These are phyloP conservation scores for Thereva unica DNA, from an alignment of 2,888 invertebrate species.

Conservation along the genomic window DNA sequence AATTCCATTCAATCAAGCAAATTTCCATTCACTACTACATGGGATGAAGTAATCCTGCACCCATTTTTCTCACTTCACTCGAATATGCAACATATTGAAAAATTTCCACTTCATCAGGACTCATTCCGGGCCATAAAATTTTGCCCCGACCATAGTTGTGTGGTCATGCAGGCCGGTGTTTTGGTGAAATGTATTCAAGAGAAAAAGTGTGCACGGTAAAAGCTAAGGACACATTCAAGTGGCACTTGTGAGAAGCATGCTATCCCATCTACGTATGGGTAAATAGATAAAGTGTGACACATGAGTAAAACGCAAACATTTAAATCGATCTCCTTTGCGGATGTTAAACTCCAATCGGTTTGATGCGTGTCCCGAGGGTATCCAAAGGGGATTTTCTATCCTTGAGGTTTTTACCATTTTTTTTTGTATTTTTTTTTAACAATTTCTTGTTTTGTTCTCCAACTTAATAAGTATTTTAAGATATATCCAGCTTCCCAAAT, in stretches of 20 bases:
- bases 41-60: conserved; percentile 19
- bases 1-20: too few relatives aligned
- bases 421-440: too few relatives aligned
- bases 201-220: conserved; percentile 11
- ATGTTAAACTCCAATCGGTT: conserved; percentile 20
- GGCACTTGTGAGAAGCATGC: conserved; percentile 13
- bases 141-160: conserved; percentile 36
- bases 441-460: too few relatives aligned
- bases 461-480: too few relatives aligned
- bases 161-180: conserved; percentile 27
- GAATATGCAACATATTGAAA: conserved; percentile 44
- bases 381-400: conserved; percentile 30
- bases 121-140: conserved; percentile 58
- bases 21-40: too few relatives aligned
- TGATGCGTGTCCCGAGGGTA: conserved; percentile 34
- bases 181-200: conserved; percentile 20
- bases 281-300: conserved; percentile 23
- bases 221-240: conserved; percentile 16
- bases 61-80: conserved; percentile 10
- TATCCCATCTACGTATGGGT: not conserved
- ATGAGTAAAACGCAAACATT: conserved; percentile 38
- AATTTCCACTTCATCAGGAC: conserved; percentile 59
- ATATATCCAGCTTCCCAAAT: too few relatives aligned
- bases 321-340: conserved; percentile 33
- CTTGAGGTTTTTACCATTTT: not conserved